phyloP scores from a whole-genome alignment of 1,140 invertebrate species.

The Danaus plexippus region DNA sequence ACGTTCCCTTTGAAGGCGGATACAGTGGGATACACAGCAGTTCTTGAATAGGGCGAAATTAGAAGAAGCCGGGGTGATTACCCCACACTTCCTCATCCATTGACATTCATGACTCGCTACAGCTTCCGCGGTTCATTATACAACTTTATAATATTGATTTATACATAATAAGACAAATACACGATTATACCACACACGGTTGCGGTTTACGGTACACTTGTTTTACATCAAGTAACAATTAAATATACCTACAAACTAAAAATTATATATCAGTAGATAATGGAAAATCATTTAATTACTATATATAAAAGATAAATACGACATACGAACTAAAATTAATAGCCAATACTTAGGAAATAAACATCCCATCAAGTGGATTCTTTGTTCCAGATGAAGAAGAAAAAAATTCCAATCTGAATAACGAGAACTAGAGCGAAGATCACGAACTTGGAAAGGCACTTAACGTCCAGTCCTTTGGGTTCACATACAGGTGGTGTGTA shows the following conservation, averaged over 20 bases:
- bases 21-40: neutral
- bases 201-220: no score
- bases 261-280: no score
- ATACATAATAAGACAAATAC: no score
- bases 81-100: conserved; percentile 32
- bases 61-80: conserved; percentile 33
- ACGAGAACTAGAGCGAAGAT: conserved; percentile 26
- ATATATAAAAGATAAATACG: no score
- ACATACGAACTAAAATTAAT: neutral
- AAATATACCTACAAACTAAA: no score
- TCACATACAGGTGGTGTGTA: conserved; percentile 14
- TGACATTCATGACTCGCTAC: conserved; percentile 37
- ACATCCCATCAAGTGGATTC: conserved; percentile 9
- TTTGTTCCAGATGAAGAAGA: conserved; percentile 27
- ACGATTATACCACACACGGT: no score
- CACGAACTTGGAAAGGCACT: conserved; percentile 28
- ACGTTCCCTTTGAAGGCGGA: no score
- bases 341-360: conserved; percentile 1
- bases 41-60: conserved; percentile 49
- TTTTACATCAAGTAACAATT: no score
- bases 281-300: no score
- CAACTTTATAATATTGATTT: no score
- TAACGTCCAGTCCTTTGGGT: conserved; percentile 23
- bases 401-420: conserved; percentile 27
- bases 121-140: conserved; percentile 8